These are phyloP conservation scores for Sapayoa aenigma DNA, from an alignment of 2,113 vertebrate genomes.

Conservation along the genomic window DNA sequence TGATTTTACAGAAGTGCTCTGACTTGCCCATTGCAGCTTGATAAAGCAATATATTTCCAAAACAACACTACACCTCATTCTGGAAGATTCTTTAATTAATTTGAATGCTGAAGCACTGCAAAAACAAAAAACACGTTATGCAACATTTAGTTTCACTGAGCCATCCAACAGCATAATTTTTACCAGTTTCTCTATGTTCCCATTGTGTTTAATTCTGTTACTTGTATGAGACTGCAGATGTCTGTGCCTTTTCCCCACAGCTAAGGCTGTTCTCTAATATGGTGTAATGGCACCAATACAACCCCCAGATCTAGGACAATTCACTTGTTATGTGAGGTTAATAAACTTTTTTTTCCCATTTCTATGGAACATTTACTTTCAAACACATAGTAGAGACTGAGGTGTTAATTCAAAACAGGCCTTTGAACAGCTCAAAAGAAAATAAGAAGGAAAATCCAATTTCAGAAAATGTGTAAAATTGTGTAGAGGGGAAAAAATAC, in stretches of 20 bases:
- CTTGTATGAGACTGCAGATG: conserved; percentile 53
- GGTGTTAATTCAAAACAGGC: not conserved
- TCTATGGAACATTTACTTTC: conserved; percentile 60
- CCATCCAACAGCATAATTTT: conserved; percentile 49
- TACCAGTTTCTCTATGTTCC: conserved; percentile 39
- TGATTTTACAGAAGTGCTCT: not conserved
- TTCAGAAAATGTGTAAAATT: not conserved
- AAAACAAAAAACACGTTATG: conserved; percentile 45
- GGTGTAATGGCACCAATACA: conserved; percentile 5
- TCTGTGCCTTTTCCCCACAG: conserved; percentile 39
- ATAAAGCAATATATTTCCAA: conserved; percentile 17
- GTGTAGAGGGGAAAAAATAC: not conserved
- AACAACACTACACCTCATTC: conserved; percentile 28
- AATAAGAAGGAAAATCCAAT: conserved; percentile 21
- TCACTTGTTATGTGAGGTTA: conserved; percentile 43
- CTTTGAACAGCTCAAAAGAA: conserved; percentile 4
- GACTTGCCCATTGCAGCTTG: not conserved
- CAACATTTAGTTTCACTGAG: conserved; percentile 61
- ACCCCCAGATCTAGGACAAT: conserved; percentile 25
- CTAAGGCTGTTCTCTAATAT: conserved; percentile 45
- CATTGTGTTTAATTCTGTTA: conserved; percentile 50
- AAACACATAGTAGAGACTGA: conserved; percentile 11
- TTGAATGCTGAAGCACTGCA: conserved; percentile 22
- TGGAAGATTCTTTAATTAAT: conserved; percentile 62
- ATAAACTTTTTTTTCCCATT: conserved; percentile 27